phyloP scores from a whole-genome alignment of 2,888 invertebrate species.

The Callyntrura sp. region DNA sequence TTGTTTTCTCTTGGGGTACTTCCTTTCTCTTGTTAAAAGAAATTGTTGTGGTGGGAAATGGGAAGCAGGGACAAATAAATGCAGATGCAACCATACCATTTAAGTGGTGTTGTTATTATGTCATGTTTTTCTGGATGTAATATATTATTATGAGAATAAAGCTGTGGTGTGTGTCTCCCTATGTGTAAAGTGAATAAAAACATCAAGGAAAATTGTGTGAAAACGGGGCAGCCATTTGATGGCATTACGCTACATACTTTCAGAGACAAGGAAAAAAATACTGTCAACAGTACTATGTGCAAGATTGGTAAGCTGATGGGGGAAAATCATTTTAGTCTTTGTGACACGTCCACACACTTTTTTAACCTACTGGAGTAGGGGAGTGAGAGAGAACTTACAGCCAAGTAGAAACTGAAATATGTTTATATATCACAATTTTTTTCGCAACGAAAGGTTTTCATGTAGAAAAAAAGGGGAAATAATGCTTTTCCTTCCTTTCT shows the following conservation, averaged over 20 bases:
- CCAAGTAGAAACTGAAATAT: no score
- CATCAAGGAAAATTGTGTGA: constrained; percentile 17
- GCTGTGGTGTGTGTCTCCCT: no score
- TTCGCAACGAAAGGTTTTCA: neutral
- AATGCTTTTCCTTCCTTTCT: neutral
- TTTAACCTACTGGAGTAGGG: no score
- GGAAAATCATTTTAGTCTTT: constrained; percentile 29
- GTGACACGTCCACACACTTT: constrained; percentile 22
- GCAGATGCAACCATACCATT: neutral
- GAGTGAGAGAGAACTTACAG: neutral
- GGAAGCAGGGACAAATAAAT: neutral
- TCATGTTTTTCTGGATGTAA: constrained; percentile 27
- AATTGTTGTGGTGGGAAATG: neutral
- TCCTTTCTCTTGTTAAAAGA: neutral
- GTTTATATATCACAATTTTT: no score
- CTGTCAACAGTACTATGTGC: no score
- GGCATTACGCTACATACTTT: constrained; percentile 32
- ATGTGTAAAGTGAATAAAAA: neutral
- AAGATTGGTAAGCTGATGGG: neutral
- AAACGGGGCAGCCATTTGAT: constrained; percentile 56
- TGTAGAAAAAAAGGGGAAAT: neutral
- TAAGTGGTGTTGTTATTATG: constrained; percentile 32
- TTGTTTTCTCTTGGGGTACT: constrained; percentile 4
- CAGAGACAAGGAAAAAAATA: no score
- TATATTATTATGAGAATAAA: constrained; percentile 21